A percentile compares a stretch with the other conserved stretches of the same genome.
phyloP scores from a whole-genome alignment of 2,888 invertebrate genomes.

The Ceratothoa steindachneri region DNA sequence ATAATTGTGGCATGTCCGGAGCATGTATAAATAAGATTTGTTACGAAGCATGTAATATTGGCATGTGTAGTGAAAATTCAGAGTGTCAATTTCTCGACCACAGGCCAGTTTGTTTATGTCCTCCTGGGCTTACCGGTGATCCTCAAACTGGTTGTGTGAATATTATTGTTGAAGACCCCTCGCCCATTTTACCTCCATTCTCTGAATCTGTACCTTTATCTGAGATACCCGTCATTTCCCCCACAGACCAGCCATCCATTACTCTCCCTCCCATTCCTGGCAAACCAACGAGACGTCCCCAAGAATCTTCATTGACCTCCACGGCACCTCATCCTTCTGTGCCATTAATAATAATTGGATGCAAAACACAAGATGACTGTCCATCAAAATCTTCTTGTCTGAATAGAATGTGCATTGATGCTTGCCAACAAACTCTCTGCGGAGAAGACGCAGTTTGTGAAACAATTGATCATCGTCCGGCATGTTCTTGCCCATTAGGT shows the following conservation, averaged over 20 bases:
- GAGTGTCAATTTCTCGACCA: conserved; percentile 47
- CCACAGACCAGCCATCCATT: not conserved
- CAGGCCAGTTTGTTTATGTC: conserved; percentile 47
- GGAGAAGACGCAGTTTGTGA: conserved; percentile 51
- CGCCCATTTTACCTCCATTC: not conserved
- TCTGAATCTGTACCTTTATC: not conserved
- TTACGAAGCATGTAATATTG: conserved; percentile 64
- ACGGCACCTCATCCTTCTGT: conserved; percentile 23
- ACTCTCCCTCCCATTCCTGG: conserved; percentile 49
- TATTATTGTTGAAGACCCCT: not conserved
- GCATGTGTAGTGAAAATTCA: conserved; percentile 40
- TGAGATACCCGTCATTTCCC: not conserved
- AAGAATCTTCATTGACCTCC: conserved; percentile 13
- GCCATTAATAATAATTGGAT: conserved; percentile 57
- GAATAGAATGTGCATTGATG: conserved; percentile 68
- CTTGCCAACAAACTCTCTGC: conserved; percentile 64
- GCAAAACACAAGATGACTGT: conserved; percentile 51
- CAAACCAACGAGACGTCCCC: conserved; percentile 11
- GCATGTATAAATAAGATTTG: conserved; percentile 71
- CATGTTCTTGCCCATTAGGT: conserved; percentile 52
- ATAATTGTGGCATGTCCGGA: conserved; percentile 69
- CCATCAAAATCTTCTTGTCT: conserved; percentile 57
- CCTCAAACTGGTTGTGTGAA: conserved; percentile 23
- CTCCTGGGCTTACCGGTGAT: conserved; percentile 47
- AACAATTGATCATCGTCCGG: conserved; percentile 50